Percentiles rank a stretch among this genome's conserved stretches.
phyloP scores from a whole-genome alignment of 2,113 vertebrate genomes.

The Syrrhaptes paradoxus region DNA sequence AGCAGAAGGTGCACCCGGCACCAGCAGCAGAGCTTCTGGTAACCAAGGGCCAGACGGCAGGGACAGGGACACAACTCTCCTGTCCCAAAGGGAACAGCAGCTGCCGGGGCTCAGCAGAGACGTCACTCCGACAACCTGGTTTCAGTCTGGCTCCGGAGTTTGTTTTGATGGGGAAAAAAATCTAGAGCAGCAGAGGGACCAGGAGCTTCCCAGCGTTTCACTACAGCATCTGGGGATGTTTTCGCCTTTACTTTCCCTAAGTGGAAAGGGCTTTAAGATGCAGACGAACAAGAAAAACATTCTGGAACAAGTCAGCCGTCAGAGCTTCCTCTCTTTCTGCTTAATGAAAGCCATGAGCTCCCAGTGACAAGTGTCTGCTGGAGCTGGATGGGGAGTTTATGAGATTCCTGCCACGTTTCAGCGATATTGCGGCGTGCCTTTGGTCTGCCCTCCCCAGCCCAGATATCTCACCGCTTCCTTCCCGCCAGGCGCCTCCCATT shows the following conservation, averaged over 20 bases:
- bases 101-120: not conserved
- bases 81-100: not conserved
- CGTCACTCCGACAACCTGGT: not conserved
- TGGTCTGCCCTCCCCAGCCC: not conserved
- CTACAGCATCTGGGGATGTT: conserved; percentile 16
- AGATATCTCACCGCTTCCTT: conserved; percentile 82
- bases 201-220: not conserved
- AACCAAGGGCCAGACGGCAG: not conserved
- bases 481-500: conserved; percentile 35
- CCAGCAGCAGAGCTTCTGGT: accelerated
- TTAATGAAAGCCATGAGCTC: conserved; percentile 56
- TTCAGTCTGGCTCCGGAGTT: not conserved
- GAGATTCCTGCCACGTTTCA: conserved; percentile 79
- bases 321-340: conserved; percentile 34
- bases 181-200: not conserved
- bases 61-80: not conserved
- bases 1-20: not conserved
- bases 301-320: not conserved
- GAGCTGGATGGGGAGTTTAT: conserved; percentile 49
- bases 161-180: not conserved
- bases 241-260: not conserved
- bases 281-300: conserved; percentile 16
- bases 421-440: not conserved
- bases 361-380: conserved; percentile 5
- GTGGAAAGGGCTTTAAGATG: conserved; percentile 19